phyloP scores from a whole-genome alignment of 2,113 vertebrate species.

The Scalopus aquaticus region DNA sequence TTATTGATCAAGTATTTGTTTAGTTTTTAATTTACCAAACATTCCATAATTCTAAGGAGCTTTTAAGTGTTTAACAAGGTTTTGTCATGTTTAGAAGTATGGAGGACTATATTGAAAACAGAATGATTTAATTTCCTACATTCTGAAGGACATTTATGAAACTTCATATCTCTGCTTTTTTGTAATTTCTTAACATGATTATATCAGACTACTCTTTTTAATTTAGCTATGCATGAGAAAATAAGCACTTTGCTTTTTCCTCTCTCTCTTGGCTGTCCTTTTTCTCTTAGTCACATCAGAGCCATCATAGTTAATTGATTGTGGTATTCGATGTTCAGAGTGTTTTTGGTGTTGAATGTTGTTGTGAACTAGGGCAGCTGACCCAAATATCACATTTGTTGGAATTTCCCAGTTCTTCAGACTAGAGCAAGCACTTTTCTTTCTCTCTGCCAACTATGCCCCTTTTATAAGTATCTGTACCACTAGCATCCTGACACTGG shows the following conservation, averaged over 20 bases:
- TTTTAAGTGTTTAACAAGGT: not conserved
- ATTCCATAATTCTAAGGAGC: not conserved
- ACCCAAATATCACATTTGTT: constrained; percentile 7
- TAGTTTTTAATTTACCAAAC: constrained; percentile 27
- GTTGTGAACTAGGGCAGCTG: not conserved
- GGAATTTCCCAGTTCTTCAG: not conserved
- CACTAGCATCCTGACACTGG: not conserved
- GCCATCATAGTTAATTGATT: not conserved
- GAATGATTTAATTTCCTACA: too few species aligned
- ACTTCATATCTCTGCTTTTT: too few species aligned
- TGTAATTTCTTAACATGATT: too few species aligned
- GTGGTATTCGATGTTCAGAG: not conserved
- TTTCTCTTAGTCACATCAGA: not conserved
- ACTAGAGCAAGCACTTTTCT: not conserved
- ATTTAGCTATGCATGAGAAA: too few species aligned
- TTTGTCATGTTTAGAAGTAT: constrained; percentile 9
- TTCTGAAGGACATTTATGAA: too few species aligned
- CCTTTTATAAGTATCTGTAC: not conserved
- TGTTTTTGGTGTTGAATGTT: constrained; percentile 22
- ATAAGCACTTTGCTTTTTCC: too few species aligned
- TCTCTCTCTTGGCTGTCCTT: constrained; percentile 15
- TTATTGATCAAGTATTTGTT: constrained; percentile 5
- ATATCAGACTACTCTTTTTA: too few species aligned
- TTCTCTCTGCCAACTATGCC: not conserved
- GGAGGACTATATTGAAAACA: constrained; percentile 20